phyloP scores from a whole-genome alignment of 2,888 invertebrate species.

The Urechis unicinctus region DNA sequence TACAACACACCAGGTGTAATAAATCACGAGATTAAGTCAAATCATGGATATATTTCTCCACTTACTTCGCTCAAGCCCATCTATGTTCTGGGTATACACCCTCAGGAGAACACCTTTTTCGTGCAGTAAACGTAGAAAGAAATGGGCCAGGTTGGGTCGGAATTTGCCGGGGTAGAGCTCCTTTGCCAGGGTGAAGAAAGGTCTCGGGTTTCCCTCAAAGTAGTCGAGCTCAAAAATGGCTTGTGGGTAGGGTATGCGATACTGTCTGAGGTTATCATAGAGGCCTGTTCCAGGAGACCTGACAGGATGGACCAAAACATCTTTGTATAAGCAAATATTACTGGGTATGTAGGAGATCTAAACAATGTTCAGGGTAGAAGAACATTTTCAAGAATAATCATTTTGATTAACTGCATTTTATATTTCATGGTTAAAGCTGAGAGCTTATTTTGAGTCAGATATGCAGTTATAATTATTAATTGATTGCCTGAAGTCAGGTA shows the following conservation, averaged over 20 bases:
- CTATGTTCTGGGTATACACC: constrained; percentile 53
- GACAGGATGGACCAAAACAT: too few relatives aligned
- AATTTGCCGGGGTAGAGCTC: constrained; percentile 71
- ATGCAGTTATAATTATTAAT: neutral
- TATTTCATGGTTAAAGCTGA: too few relatives aligned
- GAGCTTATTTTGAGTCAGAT: too few relatives aligned
- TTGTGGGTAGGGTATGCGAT: constrained; percentile 82
- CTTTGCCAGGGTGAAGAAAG: constrained; percentile 85
- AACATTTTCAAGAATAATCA: too few relatives aligned
- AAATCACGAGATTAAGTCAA: neutral
- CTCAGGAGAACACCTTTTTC: constrained; percentile 48
- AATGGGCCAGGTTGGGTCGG: constrained; percentile 51
- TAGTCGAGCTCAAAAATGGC: constrained; percentile 87
- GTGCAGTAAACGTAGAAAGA: constrained; percentile 48
- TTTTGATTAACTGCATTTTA: too few relatives aligned
- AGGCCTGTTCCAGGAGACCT: constrained; percentile 86
- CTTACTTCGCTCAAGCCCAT: constrained; percentile 51
- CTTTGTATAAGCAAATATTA: too few relatives aligned
- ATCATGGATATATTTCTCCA: neutral
- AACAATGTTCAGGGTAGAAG: too few relatives aligned
- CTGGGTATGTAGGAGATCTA: too few relatives aligned
- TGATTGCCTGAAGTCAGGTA: neutral
- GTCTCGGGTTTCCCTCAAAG: constrained; percentile 76
- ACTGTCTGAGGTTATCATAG: constrained; percentile 84
- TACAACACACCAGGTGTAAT: too few relatives aligned